These are phyloP conservation scores for Cheilosia soror DNA, from an alignment of 2,888 invertebrate species.

Conservation along the genomic window DNA sequence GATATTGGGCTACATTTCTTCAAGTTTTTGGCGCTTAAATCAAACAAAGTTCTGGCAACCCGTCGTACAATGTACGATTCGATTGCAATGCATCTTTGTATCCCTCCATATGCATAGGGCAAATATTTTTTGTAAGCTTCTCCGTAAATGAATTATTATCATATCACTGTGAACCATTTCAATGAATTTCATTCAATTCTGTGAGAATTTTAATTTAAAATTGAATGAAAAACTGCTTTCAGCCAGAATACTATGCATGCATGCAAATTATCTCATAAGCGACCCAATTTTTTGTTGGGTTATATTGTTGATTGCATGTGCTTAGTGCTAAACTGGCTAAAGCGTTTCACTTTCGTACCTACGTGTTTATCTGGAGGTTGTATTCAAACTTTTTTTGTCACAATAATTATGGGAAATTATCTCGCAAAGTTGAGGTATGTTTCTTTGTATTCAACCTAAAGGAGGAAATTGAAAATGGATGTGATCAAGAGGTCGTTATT, in stretches of 20 bases:
- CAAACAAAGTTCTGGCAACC: too few relatives aligned
- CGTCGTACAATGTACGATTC: too few relatives aligned
- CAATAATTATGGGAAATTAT: conserved; percentile 57
- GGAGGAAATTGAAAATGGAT: conserved; percentile 44
- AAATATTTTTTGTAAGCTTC: not conserved
- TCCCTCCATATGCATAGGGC: not conserved
- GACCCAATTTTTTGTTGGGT: conserved; percentile 56
- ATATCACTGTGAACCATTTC: conserved; percentile 22
- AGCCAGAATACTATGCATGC: conserved; percentile 9
- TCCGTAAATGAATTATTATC: conserved; percentile 48
- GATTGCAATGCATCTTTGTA: not conserved
- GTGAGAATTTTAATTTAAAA: conserved; percentile 57
- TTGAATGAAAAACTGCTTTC: conserved; percentile 8
- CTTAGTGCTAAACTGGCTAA: conserved; percentile 34
- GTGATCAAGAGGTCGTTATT: conserved; percentile 31
- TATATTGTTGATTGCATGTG: conserved; percentile 35
- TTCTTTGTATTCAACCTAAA: conserved; percentile 13
- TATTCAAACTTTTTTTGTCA: conserved; percentile 23
- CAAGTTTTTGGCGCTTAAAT: too few relatives aligned
- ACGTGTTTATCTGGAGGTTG: conserved; percentile 9
- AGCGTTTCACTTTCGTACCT: conserved; percentile 56
- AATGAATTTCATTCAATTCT: conserved; percentile 52
- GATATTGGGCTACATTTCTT: too few relatives aligned
- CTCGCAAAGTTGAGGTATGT: conserved; percentile 21
- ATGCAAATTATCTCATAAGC: conserved; percentile 66